These are phyloP conservation scores for Harmothoe impar DNA, from an alignment of 2,888 invertebrate species.

Conservation along the genomic window DNA sequence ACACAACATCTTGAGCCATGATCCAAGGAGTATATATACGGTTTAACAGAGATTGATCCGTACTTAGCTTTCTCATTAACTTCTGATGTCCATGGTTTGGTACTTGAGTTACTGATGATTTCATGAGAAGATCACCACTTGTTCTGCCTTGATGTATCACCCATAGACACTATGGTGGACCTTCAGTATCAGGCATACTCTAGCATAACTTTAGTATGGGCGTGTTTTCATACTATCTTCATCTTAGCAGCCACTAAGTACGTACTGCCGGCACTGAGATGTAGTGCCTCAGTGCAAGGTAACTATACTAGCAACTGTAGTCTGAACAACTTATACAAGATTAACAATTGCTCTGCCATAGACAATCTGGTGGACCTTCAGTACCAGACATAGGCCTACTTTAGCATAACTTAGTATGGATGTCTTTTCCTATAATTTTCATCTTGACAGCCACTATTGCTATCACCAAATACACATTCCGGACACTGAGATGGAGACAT, in stretches of 20 bases:
- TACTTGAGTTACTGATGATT: neutral
- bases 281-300: neutral
- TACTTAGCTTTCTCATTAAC: neutral
- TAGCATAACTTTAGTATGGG: neutral
- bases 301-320: neutral
- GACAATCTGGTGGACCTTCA: neutral
- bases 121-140: neutral
- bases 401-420: neutral
- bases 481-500: neutral
- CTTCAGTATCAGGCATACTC: neutral
- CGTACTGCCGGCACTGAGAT: neutral
- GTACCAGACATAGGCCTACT: neutral
- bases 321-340: neutral
- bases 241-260: neutral
- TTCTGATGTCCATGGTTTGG: neutral
- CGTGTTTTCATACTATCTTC: neutral
- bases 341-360: neutral
- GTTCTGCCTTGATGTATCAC: neutral
- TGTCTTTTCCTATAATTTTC: neutral
- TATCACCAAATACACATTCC: neutral
- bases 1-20: neutral
- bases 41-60: neutral
- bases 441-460: neutral
- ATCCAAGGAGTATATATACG: neutral
- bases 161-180: neutral